Conservation (phyloP, 2,888 invertebrate species). For the Anagyrus pseudococci region DNA sequence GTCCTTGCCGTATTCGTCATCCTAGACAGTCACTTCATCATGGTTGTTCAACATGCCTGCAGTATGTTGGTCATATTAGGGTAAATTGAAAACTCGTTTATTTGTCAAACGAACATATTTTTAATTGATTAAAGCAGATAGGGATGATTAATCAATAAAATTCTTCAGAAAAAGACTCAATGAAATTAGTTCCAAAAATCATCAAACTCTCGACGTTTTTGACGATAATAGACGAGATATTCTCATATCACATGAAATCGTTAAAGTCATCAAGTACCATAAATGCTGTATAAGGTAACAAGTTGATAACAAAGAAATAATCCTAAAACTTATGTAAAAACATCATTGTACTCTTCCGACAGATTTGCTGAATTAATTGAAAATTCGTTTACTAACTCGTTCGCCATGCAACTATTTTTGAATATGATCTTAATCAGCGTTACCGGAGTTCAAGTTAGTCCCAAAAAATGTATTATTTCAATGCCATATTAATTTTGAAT, state of each 20-base stretch:
- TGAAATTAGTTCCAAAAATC: neutral
- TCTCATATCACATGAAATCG: neutral
- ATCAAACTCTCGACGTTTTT: neutral
- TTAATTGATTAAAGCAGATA: neutral
- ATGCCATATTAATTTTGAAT: no score
- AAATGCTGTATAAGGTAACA: slow-evolving; percentile 20
- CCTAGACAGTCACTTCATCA: slow-evolving; percentile 14
- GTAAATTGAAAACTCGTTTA: slow-evolving; percentile 15
- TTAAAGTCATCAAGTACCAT: slow-evolving; percentile 13
- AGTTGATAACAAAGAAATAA: no score
- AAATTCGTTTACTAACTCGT: no score
- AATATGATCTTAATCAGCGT: no score
- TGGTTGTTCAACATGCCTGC: slow-evolving; percentile 23
- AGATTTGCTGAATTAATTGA: no score
- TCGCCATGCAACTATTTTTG: no score
- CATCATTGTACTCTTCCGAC: no score
- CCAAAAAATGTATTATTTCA: no score
- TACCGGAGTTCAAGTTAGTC: no score
- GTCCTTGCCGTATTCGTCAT: slow-evolving; percentile 5
- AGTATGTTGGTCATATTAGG: slow-evolving; percentile 28
- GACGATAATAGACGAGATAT: neutral
- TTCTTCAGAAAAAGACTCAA: neutral
- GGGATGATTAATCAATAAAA: neutral
- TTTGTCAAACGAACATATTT: neutral
- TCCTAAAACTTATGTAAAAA: no score